Conservation (phyloP, 2,113 vertebrate genomes). For the Lethenteron reissneri region DNA sequence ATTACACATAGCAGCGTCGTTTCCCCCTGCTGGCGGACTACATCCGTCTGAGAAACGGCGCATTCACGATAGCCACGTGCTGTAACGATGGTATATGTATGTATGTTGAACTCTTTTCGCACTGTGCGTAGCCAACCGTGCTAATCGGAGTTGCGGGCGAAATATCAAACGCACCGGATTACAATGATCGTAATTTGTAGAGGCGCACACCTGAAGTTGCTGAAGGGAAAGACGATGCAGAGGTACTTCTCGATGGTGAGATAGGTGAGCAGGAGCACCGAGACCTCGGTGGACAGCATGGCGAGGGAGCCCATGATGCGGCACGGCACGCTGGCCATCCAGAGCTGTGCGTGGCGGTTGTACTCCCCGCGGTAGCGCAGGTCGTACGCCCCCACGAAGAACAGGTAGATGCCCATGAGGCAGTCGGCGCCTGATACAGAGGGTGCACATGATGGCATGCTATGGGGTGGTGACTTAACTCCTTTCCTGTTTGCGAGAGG, state of each 20-base stretch:
- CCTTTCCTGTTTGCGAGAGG: too few species aligned
- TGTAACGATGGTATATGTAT: too few species aligned
- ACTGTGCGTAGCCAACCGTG: too few species aligned
- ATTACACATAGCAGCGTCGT: too few species aligned
- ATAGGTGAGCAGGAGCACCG: slow-evolving; percentile 75
- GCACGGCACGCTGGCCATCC: slow-evolving; percentile 75
- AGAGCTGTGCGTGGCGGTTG: slow-evolving; percentile 73
- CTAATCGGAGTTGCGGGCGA: too few species aligned
- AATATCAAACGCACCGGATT: too few species aligned
- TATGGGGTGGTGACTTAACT: too few species aligned
- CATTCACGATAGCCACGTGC: too few species aligned
- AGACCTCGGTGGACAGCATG: slow-evolving; percentile 88
- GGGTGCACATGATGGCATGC: slow-evolving; percentile 11
- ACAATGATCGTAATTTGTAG: too few species aligned
- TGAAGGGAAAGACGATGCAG: slow-evolving; percentile 86
- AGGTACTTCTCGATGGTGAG: slow-evolving; percentile 91
- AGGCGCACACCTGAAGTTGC: slow-evolving; percentile 18
- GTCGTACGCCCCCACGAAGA: slow-evolving; percentile 76
- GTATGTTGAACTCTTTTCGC: too few species aligned
- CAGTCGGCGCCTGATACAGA: slow-evolving; percentile 58
- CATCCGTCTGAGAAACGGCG: too few species aligned
- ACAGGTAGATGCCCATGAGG: slow-evolving; percentile 85
- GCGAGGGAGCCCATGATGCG: slow-evolving; percentile 71
- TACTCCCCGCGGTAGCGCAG: slow-evolving; percentile 83
- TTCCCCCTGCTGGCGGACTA: too few species aligned